Conservation (phyloP, 2,113 vertebrate genomes). For the Aspidoscelis tigris region DNA sequence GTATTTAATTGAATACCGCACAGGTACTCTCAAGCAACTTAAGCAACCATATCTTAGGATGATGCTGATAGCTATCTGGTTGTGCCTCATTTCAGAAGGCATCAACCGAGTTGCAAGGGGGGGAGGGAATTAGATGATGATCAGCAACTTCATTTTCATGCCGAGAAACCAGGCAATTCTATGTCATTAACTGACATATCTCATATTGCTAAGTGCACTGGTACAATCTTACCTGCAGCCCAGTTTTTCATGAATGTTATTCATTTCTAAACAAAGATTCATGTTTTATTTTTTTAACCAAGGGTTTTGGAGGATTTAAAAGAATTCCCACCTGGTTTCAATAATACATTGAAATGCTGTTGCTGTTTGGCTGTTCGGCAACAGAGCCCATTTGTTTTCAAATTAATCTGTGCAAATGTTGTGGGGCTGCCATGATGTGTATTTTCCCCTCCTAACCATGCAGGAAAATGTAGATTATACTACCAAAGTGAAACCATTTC, state of each 20-base stretch:
- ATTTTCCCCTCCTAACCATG: conserved; percentile 48
- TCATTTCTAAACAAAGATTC: conserved; percentile 66
- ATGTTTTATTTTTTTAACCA: conserved; percentile 30
- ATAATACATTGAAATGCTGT: conserved; percentile 59
- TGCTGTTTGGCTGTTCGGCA: conserved; percentile 30
- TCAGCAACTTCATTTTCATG: conserved; percentile 63
- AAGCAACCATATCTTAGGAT: conserved; percentile 35
- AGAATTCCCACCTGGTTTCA: conserved; percentile 55
- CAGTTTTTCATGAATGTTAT: conserved; percentile 56
- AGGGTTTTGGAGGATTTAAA: conserved; percentile 45
- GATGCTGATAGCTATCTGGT: conserved; percentile 12
- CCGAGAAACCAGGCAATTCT: conserved; percentile 48
- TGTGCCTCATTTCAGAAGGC: conserved; percentile 52
- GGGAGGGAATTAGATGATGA: conserved; percentile 43
- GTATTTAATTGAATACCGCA: conserved; percentile 43
- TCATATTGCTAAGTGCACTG: conserved; percentile 40
- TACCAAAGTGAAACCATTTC: conserved; percentile 69
- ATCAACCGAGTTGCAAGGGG: not conserved
- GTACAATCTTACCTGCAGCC: conserved; percentile 61
- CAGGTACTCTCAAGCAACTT: conserved; percentile 12
- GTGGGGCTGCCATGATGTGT: not conserved
- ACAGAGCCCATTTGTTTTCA: conserved; percentile 58
- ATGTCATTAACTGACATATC: conserved; percentile 48
- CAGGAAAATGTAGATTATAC: conserved; percentile 65
- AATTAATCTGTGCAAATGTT: conserved; percentile 34